phyloP scores from a whole-genome alignment of 2,797 vertebrate species.

The Schizothorax lantsangensis region DNA sequence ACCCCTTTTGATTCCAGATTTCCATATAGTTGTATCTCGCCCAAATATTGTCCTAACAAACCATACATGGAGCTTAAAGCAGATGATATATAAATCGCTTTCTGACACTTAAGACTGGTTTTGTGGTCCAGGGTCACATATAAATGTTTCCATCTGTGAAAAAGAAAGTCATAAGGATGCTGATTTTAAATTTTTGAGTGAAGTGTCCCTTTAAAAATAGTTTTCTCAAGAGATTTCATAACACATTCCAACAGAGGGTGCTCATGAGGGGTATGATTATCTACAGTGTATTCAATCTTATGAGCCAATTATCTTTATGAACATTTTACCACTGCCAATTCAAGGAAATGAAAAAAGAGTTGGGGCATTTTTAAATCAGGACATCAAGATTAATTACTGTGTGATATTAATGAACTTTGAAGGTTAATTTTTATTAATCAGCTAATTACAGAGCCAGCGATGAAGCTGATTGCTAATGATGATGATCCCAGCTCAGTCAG shows the following conservation, averaged over 20 bases:
- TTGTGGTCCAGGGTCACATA: not conserved
- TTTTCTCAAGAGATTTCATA: constrained; percentile 3
- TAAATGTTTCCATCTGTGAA: not conserved
- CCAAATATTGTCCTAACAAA: no score
- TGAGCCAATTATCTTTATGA: constrained; percentile 48
- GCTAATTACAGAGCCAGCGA: constrained; percentile 41
- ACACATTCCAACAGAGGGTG: constrained; percentile 2
- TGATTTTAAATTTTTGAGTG: no score
- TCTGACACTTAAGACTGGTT: no score
- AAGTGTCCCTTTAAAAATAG: constrained; percentile 3
- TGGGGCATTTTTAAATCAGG: constrained; percentile 33
- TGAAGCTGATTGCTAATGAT: constrained; percentile 41
- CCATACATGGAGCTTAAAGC: no score
- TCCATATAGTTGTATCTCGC: no score
- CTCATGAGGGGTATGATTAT: constrained; percentile 26
- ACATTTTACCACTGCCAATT: constrained; percentile 28
- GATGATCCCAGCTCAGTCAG: constrained; percentile 43
- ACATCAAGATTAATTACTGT: constrained; percentile 50
- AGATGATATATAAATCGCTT: no score
- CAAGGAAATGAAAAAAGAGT: constrained; percentile 3
- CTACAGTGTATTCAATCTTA: constrained; percentile 30
- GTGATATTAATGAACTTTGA: constrained; percentile 46
- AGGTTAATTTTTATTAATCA: constrained; percentile 48
- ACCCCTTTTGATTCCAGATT: no score
- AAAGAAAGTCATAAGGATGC: not conserved